These are phyloP conservation scores for Samia ricini DNA, from an alignment of 1,140 invertebrate genomes.

Conservation along the genomic window DNA sequence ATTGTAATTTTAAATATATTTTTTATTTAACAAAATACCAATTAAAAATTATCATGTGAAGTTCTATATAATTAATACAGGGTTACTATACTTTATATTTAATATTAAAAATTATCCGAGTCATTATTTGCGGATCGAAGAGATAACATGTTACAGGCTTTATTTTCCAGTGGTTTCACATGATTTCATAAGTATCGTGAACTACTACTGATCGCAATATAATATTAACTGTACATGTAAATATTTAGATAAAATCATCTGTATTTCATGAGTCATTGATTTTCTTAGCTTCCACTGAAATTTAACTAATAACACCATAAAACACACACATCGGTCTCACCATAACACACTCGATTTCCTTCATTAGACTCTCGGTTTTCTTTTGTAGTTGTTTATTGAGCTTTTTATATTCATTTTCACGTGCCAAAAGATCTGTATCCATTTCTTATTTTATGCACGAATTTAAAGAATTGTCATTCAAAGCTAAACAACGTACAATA, in stretches of 20 bases:
- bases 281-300: background rate
- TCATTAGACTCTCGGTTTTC: conserved; percentile 67
- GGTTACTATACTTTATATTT: too few relatives aligned
- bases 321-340: conserved; percentile 27
- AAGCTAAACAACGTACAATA: background rate
- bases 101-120: too few relatives aligned
- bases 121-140: too few relatives aligned
- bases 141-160: too few relatives aligned
- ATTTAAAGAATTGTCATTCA: background rate
- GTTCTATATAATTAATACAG: too few relatives aligned
- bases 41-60: too few relatives aligned
- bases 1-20: too few relatives aligned
- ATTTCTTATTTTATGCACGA: conserved; percentile 30
- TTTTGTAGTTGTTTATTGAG: conserved; percentile 67
- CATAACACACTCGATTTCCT: conserved; percentile 65
- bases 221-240: background rate
- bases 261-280: background rate
- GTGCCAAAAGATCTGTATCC: conserved; percentile 60
- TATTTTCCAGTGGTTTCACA: background rate
- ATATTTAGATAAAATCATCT: background rate
- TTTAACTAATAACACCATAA: background rate
- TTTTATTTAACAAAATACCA: too few relatives aligned
- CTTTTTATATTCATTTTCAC: conserved; percentile 69
- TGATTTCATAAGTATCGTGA: background rate
- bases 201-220: background rate